Conservation (phyloP, 2,113 vertebrate genomes). For the Ammodytes dubius region DNA sequence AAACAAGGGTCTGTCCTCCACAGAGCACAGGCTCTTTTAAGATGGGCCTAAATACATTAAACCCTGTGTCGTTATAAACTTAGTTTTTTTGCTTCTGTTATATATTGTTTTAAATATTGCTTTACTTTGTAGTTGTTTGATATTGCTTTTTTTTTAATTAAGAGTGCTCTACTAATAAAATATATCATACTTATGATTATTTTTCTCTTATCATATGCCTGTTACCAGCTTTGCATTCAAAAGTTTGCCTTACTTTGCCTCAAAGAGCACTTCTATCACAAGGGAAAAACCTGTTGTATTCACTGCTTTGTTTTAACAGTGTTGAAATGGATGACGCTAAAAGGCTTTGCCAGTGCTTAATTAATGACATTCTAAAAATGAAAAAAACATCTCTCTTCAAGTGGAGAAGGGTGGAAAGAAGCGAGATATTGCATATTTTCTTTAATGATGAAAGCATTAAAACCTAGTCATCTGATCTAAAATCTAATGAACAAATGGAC, state of each 20-base stretch:
- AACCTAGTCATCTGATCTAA: neutral
- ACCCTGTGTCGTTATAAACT: no score
- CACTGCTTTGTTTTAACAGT: slow-evolving; percentile 10
- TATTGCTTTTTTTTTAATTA: no score
- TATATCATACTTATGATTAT: no score
- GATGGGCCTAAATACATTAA: no score
- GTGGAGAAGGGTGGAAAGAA: slow-evolving; percentile 1
- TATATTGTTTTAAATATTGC: no score
- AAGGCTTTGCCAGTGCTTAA: slow-evolving; percentile 24
- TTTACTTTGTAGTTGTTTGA: no score
- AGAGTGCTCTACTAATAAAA: no score
- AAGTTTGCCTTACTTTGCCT: slow-evolving; percentile 31
- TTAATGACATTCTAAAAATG: slow-evolving; percentile 39
- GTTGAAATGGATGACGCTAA: slow-evolving; percentile 26
- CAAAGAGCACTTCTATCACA: slow-evolving; percentile 43
- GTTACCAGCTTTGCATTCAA: slow-evolving; percentile 32
- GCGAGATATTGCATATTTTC: neutral
- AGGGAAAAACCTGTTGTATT: neutral
- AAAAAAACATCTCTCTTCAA: neutral
- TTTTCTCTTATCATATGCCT: neutral
- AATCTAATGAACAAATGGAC: neutral
- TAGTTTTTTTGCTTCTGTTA: no score
- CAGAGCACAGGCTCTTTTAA: no score
- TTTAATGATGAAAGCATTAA: neutral
- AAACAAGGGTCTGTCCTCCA: neutral